A percentile compares a stretch with the other conserved stretches of the same genome.
Evolutionary conservation across 92 coral and sea anemone genomes (phyloP).

Genomic region (Parazoanthus darwini): DNA sequence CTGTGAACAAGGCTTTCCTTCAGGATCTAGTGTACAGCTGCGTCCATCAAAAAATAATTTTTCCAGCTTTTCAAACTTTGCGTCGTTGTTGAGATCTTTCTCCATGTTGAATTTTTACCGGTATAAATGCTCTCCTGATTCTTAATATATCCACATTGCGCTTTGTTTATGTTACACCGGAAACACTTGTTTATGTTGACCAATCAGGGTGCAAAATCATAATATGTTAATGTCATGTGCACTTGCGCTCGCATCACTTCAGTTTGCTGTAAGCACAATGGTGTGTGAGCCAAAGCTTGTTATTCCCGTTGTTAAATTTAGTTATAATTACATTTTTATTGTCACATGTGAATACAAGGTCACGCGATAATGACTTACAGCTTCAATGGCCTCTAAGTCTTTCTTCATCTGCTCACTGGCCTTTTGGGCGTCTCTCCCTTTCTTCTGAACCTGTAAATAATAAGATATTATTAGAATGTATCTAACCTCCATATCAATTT

Average conservation of each 20-base stretch:
- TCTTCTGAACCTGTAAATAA: constrained; percentile 77
- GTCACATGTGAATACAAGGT: background rate
- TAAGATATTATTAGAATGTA: background rate
- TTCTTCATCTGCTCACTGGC: constrained; percentile 74
- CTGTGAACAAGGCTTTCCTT: constrained; percentile 4
- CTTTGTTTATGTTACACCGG: too few relatives aligned
- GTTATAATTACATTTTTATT: too few relatives aligned
- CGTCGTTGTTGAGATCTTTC: too few relatives aligned
- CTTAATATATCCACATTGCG: background rate
- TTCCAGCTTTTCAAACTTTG: too few relatives aligned
- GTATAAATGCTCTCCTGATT: constrained; percentile 5
- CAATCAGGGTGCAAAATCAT: background rate
- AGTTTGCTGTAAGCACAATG: too few relatives aligned
- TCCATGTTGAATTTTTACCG: too few relatives aligned
- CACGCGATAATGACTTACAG: constrained; percentile 49
- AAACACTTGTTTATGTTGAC: constrained; percentile 1
- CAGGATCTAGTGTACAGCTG: background rate
- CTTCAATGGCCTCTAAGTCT: constrained; percentile 93
- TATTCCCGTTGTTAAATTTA: too few relatives aligned
- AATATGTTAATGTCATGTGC: too few relatives aligned
- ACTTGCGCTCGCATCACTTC: too few relatives aligned
- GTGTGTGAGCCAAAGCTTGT: too few relatives aligned
- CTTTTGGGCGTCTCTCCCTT: constrained; percentile 69
- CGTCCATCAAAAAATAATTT: constrained; percentile 2
- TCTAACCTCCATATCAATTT: background rate